Evolutionary conservation across 2,113 vertebrate genomes (phyloP), one percentile per base, ranked within the genome.

Genomic region (Cryptotis parvus): DNA sequence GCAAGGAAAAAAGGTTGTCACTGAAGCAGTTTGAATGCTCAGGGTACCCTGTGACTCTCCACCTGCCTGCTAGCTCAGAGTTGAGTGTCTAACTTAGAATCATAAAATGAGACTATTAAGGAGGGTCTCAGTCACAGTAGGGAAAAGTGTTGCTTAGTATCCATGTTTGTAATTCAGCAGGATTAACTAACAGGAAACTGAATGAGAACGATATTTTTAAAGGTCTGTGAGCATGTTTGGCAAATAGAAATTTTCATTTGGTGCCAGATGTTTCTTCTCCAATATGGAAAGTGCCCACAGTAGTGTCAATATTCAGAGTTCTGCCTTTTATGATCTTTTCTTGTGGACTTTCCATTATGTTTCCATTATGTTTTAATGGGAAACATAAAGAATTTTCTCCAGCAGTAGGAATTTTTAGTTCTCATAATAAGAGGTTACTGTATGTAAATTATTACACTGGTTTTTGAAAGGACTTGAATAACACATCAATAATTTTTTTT

Each of bases 401-500:
- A 65, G 4, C 9, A 3, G 10, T 70, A n/a, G 20, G 12, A 9
- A 58, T 27, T 89, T 78, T 90, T 41, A 82, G 33, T 8, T 29
- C 9, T 63, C 20, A 33, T 58, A 49, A 84, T 94, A 24, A 45
- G 39, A 75, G 22, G 9, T 65, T 84, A 72, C 55, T 66, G 43
- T 65, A 26, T 12, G 27, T 90, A 31, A 79, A 92, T 82, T 66
- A 43, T 24, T 70, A 74, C 10, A 18, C 26, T 8, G 45, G 45
- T 66, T 24, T 37, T 76, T 87, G 78, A 63, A 45, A 65, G 49
- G 35, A 49, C 35, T 80, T 91, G 70, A 89, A 65, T 29, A 66
- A 11, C n/a, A n/a, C n/a, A 27, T 29, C 24, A 72, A 20, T 66
- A 81, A 90, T 39, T 84, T 66, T 14, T n/a, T 35, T 58, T n/a